phyloP scores from a whole-genome alignment of 2,113 vertebrate species.

The Brachypteracias leptosomus region DNA sequence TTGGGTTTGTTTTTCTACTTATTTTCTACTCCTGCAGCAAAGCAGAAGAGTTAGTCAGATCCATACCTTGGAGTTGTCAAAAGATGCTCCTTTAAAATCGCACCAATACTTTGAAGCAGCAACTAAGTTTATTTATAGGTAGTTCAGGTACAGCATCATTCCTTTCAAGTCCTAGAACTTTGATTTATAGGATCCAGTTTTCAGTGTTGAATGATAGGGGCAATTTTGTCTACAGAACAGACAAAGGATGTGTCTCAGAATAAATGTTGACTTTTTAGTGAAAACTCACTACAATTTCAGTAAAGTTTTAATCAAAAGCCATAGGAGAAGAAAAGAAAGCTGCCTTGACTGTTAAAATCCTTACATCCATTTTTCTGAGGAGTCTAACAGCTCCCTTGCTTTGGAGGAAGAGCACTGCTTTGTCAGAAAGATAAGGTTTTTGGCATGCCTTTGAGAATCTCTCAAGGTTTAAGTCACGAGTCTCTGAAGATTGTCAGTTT shows the following conservation, averaged over 20 bases:
- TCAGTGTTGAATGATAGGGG: background rate
- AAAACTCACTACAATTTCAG: background rate
- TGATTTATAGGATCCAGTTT: background rate
- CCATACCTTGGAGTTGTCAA: background rate
- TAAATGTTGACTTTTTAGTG: background rate
- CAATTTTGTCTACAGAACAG: background rate
- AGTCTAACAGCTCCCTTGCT: background rate
- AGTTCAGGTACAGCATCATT: background rate
- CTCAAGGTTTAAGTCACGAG: background rate
- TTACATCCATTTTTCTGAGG: background rate
- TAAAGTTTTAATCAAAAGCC: background rate
- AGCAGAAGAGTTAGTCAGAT: background rate
- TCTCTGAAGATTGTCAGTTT: background rate
- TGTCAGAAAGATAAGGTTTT: background rate
- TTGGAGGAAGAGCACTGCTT: background rate
- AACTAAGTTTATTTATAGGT: background rate
- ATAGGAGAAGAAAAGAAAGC: background rate
- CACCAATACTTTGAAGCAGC: background rate
- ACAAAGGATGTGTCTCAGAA: background rate
- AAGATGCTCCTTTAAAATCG: background rate
- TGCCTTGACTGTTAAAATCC: background rate
- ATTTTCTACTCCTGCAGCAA: background rate
- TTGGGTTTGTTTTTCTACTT: constrained; percentile 78
- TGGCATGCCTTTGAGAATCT: background rate
- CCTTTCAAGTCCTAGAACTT: background rate